Evolutionary conservation across 2,113 vertebrate species (phyloP), one percentile per base, ranked within the genome.

Genomic region (Cynopterus brachyotis): DNA sequence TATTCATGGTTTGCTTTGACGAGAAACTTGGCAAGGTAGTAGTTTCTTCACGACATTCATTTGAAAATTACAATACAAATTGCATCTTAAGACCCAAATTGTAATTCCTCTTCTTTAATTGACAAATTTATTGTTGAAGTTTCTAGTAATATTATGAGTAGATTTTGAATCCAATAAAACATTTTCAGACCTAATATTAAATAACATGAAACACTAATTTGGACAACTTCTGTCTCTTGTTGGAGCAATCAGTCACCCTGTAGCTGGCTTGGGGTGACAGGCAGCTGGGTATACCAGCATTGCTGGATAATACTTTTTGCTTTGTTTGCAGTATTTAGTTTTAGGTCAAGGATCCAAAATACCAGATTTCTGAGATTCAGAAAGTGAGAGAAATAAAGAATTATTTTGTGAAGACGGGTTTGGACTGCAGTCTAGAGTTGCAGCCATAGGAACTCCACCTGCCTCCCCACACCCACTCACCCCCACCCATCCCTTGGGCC

Each of bases 1-100:
- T 89, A 55, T 89, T 95, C 75, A 57, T 50, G 78, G 67, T n/a
- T 47, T n/a, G 64, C 45, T 45, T 8, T 60, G 82, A 92, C 62
- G 40, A 89, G 80, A 83, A 64, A 57, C 55, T 92, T 90, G 82
- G 62, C 22, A 59, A 93, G 70, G 62, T n/a, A 55, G n/a, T 32
- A 22, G 45, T 84, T 78, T 76, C 66, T 85, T 96, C 85, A 47
- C n/a, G 84, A 47, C 9, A 69, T 75, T 91, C 57, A 91, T 79
- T 92, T 24, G 26, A 59, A 96, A 87, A 88, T 83, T 67, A 78
- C 20, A 76, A 62, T 64, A 89, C 16, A 70, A 81, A 85, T 67
- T 84, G 24, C 24, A 81, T 79, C 37, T 55, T 45, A 76, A 96
- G 62, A 57, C 47, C 70, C 35, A 40, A 69, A 66, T 17, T 89